Conservation (phyloP, 1,140 invertebrate species). For the Drosophila yakuba region DNA sequence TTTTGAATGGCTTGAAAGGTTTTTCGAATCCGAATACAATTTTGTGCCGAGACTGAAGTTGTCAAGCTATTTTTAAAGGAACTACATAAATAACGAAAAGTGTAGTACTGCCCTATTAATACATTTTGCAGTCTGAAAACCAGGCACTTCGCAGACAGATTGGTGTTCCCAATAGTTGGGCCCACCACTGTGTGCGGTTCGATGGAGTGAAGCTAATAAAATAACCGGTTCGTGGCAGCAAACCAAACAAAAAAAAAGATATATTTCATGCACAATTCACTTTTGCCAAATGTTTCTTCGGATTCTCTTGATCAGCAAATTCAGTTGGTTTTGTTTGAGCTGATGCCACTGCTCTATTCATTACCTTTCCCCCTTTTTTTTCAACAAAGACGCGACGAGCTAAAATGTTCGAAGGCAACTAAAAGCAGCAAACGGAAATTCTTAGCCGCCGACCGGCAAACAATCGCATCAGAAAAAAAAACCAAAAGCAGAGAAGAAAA, state of each 20-base stretch:
- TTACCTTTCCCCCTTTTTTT: conserved; percentile 27
- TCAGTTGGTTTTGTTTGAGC: conserved; percentile 15
- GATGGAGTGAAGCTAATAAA: conserved; percentile 18
- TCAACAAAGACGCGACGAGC: conserved; percentile 60
- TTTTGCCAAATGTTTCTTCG: conserved; percentile 25
- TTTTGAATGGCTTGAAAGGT: neutral
- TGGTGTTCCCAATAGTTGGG: neutral
- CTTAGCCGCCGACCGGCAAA: conserved; percentile 42
- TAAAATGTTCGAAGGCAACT: conserved; percentile 70
- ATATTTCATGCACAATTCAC: conserved; percentile 2
- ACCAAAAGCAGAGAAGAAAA: conserved; percentile 20
- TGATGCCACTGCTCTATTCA: conserved; percentile 6
- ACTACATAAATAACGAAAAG: neutral
- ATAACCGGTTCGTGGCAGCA: conserved; percentile 23
- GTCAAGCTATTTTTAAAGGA: too few relatives aligned
- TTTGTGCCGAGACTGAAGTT: too few relatives aligned
- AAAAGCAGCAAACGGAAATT: conserved; percentile 50
- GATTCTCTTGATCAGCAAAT: conserved; percentile 15
- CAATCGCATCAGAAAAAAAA: conserved; percentile 31
- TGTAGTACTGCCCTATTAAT: neutral
- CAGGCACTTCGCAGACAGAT: neutral
- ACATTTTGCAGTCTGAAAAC: neutral
- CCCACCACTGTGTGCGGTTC: conserved; percentile 23
- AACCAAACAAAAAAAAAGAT: conserved; percentile 10
- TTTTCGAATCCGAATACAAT: too few relatives aligned